A percentile compares a stretch with the other conserved stretches of the same genome.
These are phyloP conservation scores for Karalla daura DNA, from an alignment of 2,797 vertebrate species.

Conservation along the genomic window DNA sequence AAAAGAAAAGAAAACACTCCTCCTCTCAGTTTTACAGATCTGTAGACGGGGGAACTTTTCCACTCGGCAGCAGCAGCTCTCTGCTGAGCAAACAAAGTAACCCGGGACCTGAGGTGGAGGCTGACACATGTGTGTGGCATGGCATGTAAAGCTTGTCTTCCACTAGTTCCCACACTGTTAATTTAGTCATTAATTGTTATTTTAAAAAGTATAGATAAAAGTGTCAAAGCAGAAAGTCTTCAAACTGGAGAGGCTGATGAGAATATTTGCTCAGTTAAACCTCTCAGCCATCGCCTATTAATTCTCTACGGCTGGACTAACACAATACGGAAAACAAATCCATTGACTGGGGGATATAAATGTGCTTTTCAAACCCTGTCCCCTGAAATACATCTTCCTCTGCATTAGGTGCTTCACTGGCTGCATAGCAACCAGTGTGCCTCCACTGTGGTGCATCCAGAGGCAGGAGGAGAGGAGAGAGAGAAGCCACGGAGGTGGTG, in stretches of 20 bases:
- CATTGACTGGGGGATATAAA: too few relatives aligned
- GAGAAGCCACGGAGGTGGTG: constrained; percentile 33
- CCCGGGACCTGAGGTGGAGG: background rate
- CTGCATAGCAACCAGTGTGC: background rate
- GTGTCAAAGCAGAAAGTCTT: background rate
- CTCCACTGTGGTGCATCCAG: constrained; percentile 6
- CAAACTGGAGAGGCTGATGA: background rate
- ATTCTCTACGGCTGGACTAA: background rate
- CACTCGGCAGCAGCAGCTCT: background rate
- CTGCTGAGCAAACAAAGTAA: background rate
- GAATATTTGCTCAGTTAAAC: background rate
- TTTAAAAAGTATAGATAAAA: too few relatives aligned
- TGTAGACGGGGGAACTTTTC: background rate
- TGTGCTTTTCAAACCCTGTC: too few relatives aligned
- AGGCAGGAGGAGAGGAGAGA: constrained; percentile 18
- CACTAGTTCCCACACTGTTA: too few relatives aligned
- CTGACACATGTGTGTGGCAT: background rate
- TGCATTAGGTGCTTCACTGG: too few relatives aligned
- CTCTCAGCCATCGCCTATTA: background rate
- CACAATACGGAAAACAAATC: too few relatives aligned
- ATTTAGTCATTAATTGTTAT: too few relatives aligned
- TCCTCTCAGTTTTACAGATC: background rate
- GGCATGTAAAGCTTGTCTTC: background rate
- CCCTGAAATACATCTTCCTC: too few relatives aligned
- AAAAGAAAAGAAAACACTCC: too few relatives aligned